phyloP scores from a whole-genome alignment of 2,113 vertebrate genomes.

The Helogale parvula region DNA sequence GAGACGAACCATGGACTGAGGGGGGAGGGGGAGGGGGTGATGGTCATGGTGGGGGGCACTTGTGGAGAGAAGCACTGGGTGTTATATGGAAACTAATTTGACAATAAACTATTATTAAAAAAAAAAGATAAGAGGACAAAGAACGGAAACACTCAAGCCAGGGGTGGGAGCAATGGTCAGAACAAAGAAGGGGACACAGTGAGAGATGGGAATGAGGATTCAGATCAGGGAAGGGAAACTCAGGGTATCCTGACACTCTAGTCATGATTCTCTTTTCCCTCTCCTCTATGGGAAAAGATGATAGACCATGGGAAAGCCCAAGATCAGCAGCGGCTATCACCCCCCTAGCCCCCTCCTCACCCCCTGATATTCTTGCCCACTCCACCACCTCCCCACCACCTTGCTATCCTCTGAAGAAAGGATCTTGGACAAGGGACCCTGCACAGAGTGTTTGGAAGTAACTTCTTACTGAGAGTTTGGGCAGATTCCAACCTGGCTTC shows the following conservation, averaged over 20 bases:
- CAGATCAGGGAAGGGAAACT: background rate
- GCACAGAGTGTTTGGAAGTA: background rate
- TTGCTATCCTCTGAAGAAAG: background rate
- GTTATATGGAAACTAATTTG: no score
- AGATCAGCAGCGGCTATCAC: background rate
- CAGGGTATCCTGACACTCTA: background rate
- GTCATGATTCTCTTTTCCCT: background rate
- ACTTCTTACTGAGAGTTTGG: background rate
- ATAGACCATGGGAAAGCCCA: background rate
- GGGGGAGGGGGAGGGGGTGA: no score
- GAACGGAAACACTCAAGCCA: background rate
- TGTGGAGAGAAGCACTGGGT: no score
- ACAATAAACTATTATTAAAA: no score
- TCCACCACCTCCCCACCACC: background rate
- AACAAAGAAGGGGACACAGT: background rate
- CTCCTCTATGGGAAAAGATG: background rate
- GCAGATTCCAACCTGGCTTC: background rate
- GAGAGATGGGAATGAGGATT: background rate
- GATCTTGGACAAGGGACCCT: slow-evolving; percentile 3
- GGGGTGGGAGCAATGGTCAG: background rate
- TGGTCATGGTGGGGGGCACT: no score
- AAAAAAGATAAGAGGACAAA: background rate
- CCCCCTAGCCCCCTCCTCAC: no score
- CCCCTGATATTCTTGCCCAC: background rate
- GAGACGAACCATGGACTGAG: no score